Percentiles rank a stretch among this genome's conserved stretches.
These are phyloP conservation scores for Andrena fulva DNA, from an alignment of 2,888 invertebrate species.

Conservation along the genomic window DNA sequence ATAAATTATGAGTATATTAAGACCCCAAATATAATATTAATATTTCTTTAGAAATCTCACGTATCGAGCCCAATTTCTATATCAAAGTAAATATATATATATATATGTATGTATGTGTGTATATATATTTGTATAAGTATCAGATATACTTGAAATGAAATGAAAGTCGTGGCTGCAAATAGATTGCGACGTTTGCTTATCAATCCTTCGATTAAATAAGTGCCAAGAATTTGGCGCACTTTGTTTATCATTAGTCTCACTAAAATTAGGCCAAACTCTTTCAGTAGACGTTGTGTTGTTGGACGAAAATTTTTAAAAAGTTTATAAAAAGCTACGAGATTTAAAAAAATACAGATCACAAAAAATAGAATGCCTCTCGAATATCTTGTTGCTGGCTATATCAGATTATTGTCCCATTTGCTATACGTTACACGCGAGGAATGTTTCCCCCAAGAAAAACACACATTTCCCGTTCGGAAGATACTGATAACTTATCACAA, in stretches of 20 bases:
- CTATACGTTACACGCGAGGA: constrained; percentile 55
- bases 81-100: neutral
- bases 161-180: neutral
- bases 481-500: constrained; percentile 47
- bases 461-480: constrained; percentile 23
- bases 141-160: constrained; percentile 1
- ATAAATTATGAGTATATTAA: constrained; percentile 29
- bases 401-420: constrained; percentile 70
- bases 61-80: constrained; percentile 6
- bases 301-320: constrained; percentile 72
- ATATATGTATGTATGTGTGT: too few species aligned
- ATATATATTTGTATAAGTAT: neutral
- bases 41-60: constrained; percentile 10
- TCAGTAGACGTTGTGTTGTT: constrained; percentile 50
- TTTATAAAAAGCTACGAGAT: constrained; percentile 81
- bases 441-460: constrained; percentile 37
- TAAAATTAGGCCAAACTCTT: constrained; percentile 62
- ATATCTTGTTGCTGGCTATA: constrained; percentile 70
- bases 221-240: constrained; percentile 60
- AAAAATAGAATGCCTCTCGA: constrained; percentile 82
- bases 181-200: neutral
- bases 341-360: constrained; percentile 83
- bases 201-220: constrained; percentile 16
- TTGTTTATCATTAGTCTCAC: constrained; percentile 35
- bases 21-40: constrained; percentile 14